Evolutionary conservation across 2,113 vertebrate species (phyloP), one percentile per base, ranked within the genome.

Genomic region (Rhinolophus sinicus): DNA sequence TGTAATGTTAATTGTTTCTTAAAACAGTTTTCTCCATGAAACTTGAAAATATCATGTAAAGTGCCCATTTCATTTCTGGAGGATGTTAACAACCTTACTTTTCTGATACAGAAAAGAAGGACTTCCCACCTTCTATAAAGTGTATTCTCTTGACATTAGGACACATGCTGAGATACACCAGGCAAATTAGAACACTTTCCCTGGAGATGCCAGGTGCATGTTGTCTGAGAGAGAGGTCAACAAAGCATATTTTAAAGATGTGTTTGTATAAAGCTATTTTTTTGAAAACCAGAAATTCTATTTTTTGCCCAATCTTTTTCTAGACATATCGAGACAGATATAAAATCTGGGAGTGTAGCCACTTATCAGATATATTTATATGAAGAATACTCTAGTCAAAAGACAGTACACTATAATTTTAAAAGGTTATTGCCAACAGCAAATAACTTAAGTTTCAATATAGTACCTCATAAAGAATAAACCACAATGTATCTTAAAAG

Each of bases 11-110:
- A 80, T 89, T 86, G 19, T 80, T 94, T 90, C 60, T 84, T 88
- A 80, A 70, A 86, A 81, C 6, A n/a, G 0, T 18, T 90, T 94
- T 76, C 15, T 93, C 70, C 54, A 5, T 54, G 60, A 95, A 93
- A 87, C 58, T 76, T 75, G 44, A 83, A 96, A 97, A 54, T 75
- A 87, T 52, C 16, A 18, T 62, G n/a, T 75, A 52, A 58, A 76
- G n/a, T 50, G 58, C 38, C 3, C 56, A 14, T 80, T 76, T 90
- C 0, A 40, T 70, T 94, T 87, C 33, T 35, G 11, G 35, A 58
- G 15, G 26, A 73, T 64, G 40, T 3, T 40, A 52, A 67, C 33
- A 69, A 40, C 18, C 18, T 62, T 85, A 38, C 40, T 73, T 93
- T 44, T 67, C 15, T 83, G 16, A 30, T 21, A 72, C 8, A 30